A percentile compares a stretch with the other conserved stretches of the same genome.
phyloP scores from a whole-genome alignment of 1,140 invertebrate genomes.

The Scylla paramamosain region DNA sequence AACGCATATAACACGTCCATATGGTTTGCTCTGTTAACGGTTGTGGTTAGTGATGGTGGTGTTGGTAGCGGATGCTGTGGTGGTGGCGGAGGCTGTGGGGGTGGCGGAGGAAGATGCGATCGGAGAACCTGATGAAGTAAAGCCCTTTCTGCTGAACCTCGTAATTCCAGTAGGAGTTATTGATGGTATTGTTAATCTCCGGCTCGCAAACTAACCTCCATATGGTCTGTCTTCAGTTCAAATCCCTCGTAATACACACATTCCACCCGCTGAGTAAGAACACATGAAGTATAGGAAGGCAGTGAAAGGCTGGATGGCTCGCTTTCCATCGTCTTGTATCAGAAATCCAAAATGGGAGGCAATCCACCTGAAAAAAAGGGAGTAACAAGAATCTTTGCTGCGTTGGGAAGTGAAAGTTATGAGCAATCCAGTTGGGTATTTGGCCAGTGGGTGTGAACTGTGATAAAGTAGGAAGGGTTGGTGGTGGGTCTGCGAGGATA shows the following conservation, averaged over 20 bases:
- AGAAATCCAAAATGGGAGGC: too few relatives aligned
- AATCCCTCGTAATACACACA: too few relatives aligned
- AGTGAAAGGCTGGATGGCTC: too few relatives aligned
- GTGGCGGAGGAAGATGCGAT: background rate
- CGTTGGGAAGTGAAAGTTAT: background rate
- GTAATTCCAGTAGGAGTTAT: slow-evolving; percentile 23
- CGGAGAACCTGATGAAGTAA: background rate
- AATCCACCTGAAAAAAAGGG: background rate
- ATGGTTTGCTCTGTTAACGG: background rate
- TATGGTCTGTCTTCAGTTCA: too few relatives aligned
- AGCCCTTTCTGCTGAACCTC: background rate
- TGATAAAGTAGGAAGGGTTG: background rate
- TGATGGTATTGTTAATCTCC: background rate
- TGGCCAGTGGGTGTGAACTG: slow-evolving; percentile 9
- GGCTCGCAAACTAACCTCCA: background rate
- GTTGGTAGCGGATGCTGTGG: background rate
- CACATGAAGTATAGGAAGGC: too few relatives aligned
- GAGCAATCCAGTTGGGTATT: slow-evolving; percentile 2
- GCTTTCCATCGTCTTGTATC: too few relatives aligned
- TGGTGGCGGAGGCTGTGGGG: background rate
- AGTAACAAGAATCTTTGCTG: background rate
- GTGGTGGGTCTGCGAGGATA: background rate
- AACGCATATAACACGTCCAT: too few relatives aligned
- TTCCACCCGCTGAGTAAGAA: too few relatives aligned
- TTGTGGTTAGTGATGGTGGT: background rate